phyloP scores from a whole-genome alignment of 2,888 invertebrate genomes.

The Pachydiplax longipennis region DNA sequence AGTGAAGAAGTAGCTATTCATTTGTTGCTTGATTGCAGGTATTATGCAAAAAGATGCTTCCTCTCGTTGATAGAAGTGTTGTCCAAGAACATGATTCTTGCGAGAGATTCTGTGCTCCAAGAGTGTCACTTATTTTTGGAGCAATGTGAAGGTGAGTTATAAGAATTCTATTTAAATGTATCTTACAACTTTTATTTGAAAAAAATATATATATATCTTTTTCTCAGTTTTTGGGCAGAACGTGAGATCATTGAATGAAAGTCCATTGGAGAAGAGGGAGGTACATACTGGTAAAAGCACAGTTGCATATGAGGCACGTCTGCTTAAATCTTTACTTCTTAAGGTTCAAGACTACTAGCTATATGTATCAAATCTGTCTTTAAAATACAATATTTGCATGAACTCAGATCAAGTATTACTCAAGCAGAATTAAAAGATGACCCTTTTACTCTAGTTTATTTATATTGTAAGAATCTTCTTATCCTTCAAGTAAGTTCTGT shows the following conservation, averaged over 20 bases:
- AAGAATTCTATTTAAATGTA: not conserved
- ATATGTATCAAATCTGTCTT: not conserved
- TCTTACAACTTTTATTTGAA: slow-evolving; percentile 17
- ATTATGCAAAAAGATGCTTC: slow-evolving; percentile 95
- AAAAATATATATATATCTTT: slow-evolving; percentile 34
- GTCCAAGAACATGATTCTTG: slow-evolving; percentile 87
- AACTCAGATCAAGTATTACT: too few species aligned
- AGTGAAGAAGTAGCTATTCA: too few species aligned
- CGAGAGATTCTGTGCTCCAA: slow-evolving; percentile 84
- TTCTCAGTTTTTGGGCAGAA: slow-evolving; percentile 80
- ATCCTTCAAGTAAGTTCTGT: too few species aligned
- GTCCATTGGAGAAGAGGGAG: slow-evolving; percentile 76
- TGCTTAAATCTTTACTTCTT: slow-evolving; percentile 81
- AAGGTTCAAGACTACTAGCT: slow-evolving; percentile 62
- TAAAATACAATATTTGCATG: too few species aligned
- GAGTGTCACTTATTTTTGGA: slow-evolving; percentile 90
- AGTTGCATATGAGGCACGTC: slow-evolving; percentile 88
- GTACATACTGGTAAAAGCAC: slow-evolving; percentile 81
- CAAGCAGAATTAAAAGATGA: too few species aligned
- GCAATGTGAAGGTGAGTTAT: slow-evolving; percentile 77
- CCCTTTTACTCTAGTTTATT: too few species aligned
- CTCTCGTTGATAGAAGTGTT: slow-evolving; percentile 90
- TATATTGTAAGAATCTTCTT: too few species aligned
- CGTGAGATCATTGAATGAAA: slow-evolving; percentile 83
- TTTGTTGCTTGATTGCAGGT: slow-evolving; percentile 59